phyloP scores from a whole-genome alignment of 2,888 invertebrate genomes.

The Erebia aethiops region DNA sequence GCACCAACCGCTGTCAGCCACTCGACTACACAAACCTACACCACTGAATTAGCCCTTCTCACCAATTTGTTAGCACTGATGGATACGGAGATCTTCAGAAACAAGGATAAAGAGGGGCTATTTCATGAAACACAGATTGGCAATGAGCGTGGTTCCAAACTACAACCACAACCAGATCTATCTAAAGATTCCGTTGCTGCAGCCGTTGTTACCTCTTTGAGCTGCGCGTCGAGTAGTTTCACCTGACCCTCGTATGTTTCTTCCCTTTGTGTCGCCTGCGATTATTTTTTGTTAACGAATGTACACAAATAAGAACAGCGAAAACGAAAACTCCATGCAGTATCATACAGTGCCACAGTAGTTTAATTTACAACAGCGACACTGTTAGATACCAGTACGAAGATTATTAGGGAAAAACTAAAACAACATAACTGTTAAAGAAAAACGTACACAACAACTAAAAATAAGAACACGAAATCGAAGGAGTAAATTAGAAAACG shows the following conservation, averaged over 20 bases:
- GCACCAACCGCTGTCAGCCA: conserved; percentile 78
- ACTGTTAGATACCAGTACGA: conserved; percentile 52
- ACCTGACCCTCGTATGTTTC: conserved; percentile 96
- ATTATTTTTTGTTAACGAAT: conserved; percentile 76
- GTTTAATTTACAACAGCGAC: conserved; percentile 45
- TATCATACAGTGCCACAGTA: conserved; percentile 49
- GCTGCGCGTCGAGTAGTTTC: conserved; percentile 93
- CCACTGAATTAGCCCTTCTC: conserved; percentile 61
- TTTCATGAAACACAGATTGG: conserved; percentile 58
- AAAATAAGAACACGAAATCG: conserved; percentile 49
- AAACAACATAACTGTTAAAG: conserved; percentile 46
- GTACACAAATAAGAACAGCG: conserved; percentile 65
- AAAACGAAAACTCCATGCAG: conserved; percentile 72
- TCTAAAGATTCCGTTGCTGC: conserved; percentile 55
- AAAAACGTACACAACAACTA: conserved; percentile 62
- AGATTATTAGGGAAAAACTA: conserved; percentile 31
- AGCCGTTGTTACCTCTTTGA: conserved; percentile 91
- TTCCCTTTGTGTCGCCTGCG: conserved; percentile 97
- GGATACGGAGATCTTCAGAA: not conserved
- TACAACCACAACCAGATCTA: conserved; percentile 75
- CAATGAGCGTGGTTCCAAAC: conserved; percentile 69
- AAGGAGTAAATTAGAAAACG: conserved; percentile 44
- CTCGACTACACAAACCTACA: conserved; percentile 66
- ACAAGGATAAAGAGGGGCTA: conserved; percentile 37
- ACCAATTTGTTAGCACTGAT: conserved; percentile 28